Evolutionary conservation across 2,888 invertebrate species (phyloP), one percentile per base, ranked within the genome.

Genomic region (Zonitis immaculata): DNA sequence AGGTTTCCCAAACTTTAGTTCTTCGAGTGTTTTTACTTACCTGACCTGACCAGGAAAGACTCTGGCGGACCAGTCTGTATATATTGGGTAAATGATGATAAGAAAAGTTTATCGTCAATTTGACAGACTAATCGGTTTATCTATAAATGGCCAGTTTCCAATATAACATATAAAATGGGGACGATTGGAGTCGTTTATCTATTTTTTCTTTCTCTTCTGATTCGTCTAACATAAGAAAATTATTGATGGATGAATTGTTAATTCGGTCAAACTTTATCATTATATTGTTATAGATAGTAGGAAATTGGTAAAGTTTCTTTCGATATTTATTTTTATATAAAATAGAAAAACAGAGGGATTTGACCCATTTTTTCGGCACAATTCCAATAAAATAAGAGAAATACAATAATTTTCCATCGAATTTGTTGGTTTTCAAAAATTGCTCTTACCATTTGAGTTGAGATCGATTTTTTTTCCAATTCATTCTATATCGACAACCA

Each of bases 11-110:
- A n/a, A n/a, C n/a, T n/a, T n/a, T n/a, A n/a, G n/a, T n/a, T n/a
- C n/a, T n/a, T n/a, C n/a, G n/a, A n/a, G n/a, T n/a, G n/a, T n/a
- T n/a, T n/a, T n/a, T n/a, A n/a, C n/a, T n/a, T n/a, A n/a, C n/a
- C n/a, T n/a, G n/a, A n/a, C n/a, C n/a, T n/a, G n/a, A n/a, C n/a
- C n/a, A n/a, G n/a, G n/a, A n/a, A 63, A 59, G 62, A 62, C 62
- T 64, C 59, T 48, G 56, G 60, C 22, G 22, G 3, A 22, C 5
- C 5, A 22, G 5, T 22, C 22, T 4, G 22, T 22, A 22, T 5
- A 22, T 16, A 7, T 26, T 26, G 26, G 6, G 6, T 4, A 26
- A 26, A 26, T 7, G 7, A 6, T 26, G 26, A 22, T 22, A 14
- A 22, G 5, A 12, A 35, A 9, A 35, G 16, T 3, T 26, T 6